A percentile compares a stretch with the other conserved stretches of the same genome.
Conservation (phyloP, 2,113 vertebrate species). For the Sapajus apella region DNA sequence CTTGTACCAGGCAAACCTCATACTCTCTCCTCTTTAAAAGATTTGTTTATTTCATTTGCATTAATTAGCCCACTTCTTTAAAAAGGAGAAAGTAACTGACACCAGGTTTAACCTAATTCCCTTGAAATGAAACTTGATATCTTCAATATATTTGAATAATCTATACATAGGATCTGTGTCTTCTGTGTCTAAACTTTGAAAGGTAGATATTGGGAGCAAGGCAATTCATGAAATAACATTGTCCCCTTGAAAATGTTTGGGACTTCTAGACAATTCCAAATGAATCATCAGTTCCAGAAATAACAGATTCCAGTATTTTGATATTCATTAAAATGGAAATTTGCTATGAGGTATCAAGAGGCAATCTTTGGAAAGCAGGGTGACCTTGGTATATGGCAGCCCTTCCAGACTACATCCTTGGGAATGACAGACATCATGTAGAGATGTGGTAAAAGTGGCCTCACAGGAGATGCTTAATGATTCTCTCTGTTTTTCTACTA, state of each 20-base stretch:
- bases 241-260: background rate
- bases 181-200: constrained; percentile 4
- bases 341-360: background rate
- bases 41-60: background rate
- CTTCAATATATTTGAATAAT: constrained; percentile 25
- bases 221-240: background rate
- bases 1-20: background rate
- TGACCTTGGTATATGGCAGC: background rate
- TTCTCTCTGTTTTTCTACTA: constrained; percentile 93
- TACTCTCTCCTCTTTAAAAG: constrained; percentile 3
- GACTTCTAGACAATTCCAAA: constrained; percentile 19
- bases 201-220: background rate
- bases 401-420: background rate
- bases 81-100: background rate
- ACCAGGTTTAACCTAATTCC: background rate
- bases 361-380: background rate
- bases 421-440: background rate
- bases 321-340: background rate
- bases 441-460: constrained; percentile 16
- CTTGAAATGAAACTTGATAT: constrained; percentile 26
- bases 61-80: background rate
- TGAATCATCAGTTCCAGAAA: background rate
- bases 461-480: constrained; percentile 91
- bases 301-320: constrained; percentile 14
- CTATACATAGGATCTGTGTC: background rate